Evolutionary conservation across 2,797 vertebrate species (phyloP).

Genomic region (Acipenser oxyrinchus): DNA sequence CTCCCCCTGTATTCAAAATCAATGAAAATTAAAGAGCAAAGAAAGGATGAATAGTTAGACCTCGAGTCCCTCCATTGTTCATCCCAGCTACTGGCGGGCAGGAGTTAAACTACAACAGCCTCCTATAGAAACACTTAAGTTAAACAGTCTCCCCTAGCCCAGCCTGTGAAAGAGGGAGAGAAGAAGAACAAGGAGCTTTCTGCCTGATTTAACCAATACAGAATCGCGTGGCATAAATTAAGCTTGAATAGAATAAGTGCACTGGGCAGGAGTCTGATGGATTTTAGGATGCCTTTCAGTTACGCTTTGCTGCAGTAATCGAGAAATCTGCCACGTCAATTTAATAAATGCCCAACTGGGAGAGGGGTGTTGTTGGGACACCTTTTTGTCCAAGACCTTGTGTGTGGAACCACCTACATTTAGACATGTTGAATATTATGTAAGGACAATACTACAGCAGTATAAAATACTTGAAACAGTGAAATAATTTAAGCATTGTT

Average conservation of each 20-base stretch:
- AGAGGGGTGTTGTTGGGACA: conserved; percentile 42
- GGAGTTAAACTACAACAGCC: conserved; percentile 89
- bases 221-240: conserved; percentile 91
- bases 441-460: no score
- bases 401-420: conserved; percentile 41
- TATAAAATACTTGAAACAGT: no score
- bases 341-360: conserved; percentile 83
- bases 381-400: conserved; percentile 45
- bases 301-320: conserved; percentile 89
- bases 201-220: conserved; percentile 86
- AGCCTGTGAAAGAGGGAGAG: conserved; percentile 57
- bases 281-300: conserved; percentile 82
- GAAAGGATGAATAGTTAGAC: conserved; percentile 84
- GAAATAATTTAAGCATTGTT: no score
- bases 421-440: no score
- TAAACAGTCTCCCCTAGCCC: conserved; percentile 82
- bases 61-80: conserved; percentile 80
- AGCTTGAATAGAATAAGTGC: conserved; percentile 75
- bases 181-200: conserved; percentile 56
- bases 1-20: conserved; percentile 78
- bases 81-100: conserved; percentile 76
- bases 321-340: conserved; percentile 94
- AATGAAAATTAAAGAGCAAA: conserved; percentile 91
- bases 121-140: conserved; percentile 81
- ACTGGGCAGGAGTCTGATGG: conserved; percentile 72